Evolutionary conservation across 2,797 vertebrate genomes (phyloP).

Genomic region (Sparus aurata): DNA sequence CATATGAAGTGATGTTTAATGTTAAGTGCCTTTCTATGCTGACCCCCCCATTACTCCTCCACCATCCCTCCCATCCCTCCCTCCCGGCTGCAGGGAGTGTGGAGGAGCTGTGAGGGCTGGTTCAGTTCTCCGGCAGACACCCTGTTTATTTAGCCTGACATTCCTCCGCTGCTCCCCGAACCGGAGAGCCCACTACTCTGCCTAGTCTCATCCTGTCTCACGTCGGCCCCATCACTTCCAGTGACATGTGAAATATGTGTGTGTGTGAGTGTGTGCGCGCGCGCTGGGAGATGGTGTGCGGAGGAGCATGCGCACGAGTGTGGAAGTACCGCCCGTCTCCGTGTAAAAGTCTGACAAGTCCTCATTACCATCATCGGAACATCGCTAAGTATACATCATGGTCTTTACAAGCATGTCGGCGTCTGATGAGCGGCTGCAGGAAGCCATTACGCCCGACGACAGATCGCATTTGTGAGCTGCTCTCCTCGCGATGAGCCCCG

Average conservation of each 20-base stretch:
- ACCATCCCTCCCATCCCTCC: background rate
- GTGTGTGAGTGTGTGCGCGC: background rate
- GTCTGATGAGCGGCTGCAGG: conserved; percentile 32
- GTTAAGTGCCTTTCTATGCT: conserved; percentile 54
- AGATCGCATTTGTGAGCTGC: conserved; percentile 38
- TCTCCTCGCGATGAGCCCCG: conserved; percentile 9
- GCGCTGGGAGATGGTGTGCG: background rate
- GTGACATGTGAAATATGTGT: conserved; percentile 41
- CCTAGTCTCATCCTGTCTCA: conserved; percentile 68
- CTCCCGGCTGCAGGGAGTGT: conserved; percentile 46
- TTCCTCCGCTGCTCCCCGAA: conserved; percentile 65
- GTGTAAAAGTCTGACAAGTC: conserved; percentile 2
- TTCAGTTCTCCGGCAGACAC: conserved; percentile 66
- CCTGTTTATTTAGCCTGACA: conserved; percentile 82
- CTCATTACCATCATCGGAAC: conserved; percentile 15
- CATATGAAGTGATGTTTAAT: conserved; percentile 57
- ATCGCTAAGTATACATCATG: background rate
- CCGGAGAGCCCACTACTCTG: conserved; percentile 52
- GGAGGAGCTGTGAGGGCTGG: conserved; percentile 54
- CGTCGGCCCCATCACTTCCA: conserved; percentile 39
- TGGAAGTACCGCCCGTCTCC: background rate
- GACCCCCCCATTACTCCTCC: conserved; percentile 1
- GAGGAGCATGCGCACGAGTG: background rate
- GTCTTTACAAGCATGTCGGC: conserved; percentile 16
- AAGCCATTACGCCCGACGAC: conserved; percentile 28